A percentile compares a stretch with the other conserved stretches of the same genome.
Conservation (phyloP, 2,113 vertebrate species). For the human region GRCh38 chr12:123903001-123903500, state of each 20-base stretch:
- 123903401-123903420: fast-evolving
- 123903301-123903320: not conserved
- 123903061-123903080: constrained; percentile 93
- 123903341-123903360: not conserved
- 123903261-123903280: not conserved
- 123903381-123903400: fast-evolving
- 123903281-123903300: not conserved
- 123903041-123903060: constrained; percentile 93
- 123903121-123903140: not conserved
- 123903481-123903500: fast-evolving
- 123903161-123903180: not conserved
- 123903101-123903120: constrained; percentile 93
- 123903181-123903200: not conserved
- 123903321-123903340: not conserved
- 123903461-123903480: not conserved
- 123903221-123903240: fast-evolving
- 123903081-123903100: constrained; percentile 95
- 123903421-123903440: not conserved
- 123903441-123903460: fast-evolving
- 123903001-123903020: constrained; percentile 93
- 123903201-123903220: fast-evolving
- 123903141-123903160: not conserved
- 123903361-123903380: not conserved
- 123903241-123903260: fast-evolving
- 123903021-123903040: constrained; percentile 91